Conservation (phyloP, 2,113 vertebrate species). For the Callaeas wilsoni region DNA sequence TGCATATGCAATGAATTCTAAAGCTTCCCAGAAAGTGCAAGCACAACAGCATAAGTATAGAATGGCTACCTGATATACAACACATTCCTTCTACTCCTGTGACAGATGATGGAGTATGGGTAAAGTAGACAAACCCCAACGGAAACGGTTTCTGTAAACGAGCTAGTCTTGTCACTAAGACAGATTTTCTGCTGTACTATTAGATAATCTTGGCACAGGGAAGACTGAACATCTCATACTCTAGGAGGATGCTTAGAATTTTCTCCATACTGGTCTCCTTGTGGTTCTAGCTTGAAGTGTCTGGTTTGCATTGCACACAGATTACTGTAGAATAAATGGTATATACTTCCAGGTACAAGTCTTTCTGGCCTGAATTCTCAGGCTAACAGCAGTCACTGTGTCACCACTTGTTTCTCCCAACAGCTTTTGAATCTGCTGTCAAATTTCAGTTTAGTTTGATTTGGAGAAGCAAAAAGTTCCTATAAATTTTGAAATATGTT, state of each 20-base stretch:
- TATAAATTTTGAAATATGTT: neutral
- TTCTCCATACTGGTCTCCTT: neutral
- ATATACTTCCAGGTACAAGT: neutral
- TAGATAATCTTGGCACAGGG: neutral
- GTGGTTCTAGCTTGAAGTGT: neutral
- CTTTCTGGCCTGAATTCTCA: neutral
- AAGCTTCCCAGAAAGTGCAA: neutral
- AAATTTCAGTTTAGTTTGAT: neutral
- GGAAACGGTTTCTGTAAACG: neutral
- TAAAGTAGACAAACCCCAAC: neutral
- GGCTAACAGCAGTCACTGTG: neutral
- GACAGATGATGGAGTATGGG: neutral
- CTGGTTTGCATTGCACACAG: neutral
- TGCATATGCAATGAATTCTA: neutral
- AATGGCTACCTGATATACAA: neutral
- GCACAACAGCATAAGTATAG: neutral
- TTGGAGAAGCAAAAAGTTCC: neutral
- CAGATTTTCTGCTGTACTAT: neutral
- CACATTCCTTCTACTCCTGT: neutral
- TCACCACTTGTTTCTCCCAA: neutral
- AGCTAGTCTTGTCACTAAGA: neutral
- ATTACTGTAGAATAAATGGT: neutral
- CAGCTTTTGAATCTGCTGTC: neutral
- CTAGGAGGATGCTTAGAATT: neutral
- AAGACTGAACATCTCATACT: neutral